Evolutionary conservation across 2,113 vertebrate species (phyloP), one percentile per base, ranked within the genome.

Genomic region (Chionomys nivalis): DNA sequence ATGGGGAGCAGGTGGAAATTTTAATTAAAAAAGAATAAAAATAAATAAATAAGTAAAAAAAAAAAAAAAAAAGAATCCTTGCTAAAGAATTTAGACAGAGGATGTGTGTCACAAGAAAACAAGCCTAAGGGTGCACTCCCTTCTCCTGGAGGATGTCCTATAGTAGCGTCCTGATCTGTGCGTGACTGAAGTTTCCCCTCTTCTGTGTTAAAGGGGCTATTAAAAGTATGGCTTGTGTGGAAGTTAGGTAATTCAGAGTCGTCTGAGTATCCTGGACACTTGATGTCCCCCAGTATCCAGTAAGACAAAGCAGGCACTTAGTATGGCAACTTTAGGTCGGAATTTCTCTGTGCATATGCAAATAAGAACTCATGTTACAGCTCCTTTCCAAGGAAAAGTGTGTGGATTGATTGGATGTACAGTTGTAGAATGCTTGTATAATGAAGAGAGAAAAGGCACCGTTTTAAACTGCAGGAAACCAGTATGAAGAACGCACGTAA

Each of bases 171-270:
- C 91, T 58, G 77, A 96, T 96, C 82, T 70, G 78, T 58, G 55
- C 68, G 52, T 65, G 61, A 73, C 44, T 72, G 91, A 91, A 85
- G 79, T 73, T 82, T 93, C 75, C 95, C 94, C 58, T 93, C 78
- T 52, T 90, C 93, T 44, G 78, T 91, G 91, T 95, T 96, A 95
- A 97, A 96, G 89, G 44, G 44, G 93, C 94, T 94, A 96, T 96
- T 98, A 95, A 97, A 97, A 97, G 94, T 92, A 97, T 47, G 77
- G 73, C 73, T 89, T 96, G 63, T 39, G 91, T 85, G 91, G 39
- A n/a, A 73, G 89, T 2, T 0, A 96, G 76, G 68, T 65, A 89
- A 89, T 83, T 92, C 52, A 42, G 81, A 65, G 89, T 73, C 77
- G 63, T 96, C 76, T 39, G 91, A 89, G 31, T 28, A 65, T 4